These are phyloP conservation scores for Syngnathus floridae DNA, from an alignment of 2,113 vertebrate species.

Conservation along the genomic window DNA sequence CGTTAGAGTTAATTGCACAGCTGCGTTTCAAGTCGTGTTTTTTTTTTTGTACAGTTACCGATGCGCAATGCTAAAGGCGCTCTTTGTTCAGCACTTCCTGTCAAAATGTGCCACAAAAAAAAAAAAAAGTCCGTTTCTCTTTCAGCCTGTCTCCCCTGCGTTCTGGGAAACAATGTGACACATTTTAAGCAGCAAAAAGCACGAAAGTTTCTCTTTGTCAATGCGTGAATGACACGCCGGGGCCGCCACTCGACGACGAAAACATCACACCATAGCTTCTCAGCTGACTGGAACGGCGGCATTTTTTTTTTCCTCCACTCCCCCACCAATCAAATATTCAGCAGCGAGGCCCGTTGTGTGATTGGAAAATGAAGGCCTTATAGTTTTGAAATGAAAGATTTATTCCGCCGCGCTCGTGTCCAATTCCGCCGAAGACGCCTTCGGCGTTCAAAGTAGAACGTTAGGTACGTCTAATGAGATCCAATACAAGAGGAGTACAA, in stretches of 20 bases:
- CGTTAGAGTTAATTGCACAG: background rate
- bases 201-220: conserved; percentile 5
- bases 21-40: background rate
- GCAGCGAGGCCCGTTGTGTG: conserved; percentile 1
- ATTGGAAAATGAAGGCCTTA: conserved; percentile 4
- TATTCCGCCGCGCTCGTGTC: background rate
- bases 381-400: conserved; percentile 9
- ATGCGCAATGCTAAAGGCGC: background rate
- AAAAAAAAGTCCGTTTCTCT: background rate
- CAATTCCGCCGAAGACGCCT: background rate
- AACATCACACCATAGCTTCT: background rate
- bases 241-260: conserved; percentile 1
- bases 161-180: conserved; percentile 1
- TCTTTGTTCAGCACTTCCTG: conserved; percentile 4
- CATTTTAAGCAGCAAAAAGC: conserved; percentile 6
- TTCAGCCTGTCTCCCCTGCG: background rate
- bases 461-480: background rate
- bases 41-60: background rate
- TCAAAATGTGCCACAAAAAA: background rate
- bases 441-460: background rate
- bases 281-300: background rate
- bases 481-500: no score
- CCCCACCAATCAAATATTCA: conserved; percentile 1
- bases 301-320: background rate
- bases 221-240: conserved; percentile 4